Conservation (phyloP, 2,113 vertebrate species). For the Hippolais icterina region DNA sequence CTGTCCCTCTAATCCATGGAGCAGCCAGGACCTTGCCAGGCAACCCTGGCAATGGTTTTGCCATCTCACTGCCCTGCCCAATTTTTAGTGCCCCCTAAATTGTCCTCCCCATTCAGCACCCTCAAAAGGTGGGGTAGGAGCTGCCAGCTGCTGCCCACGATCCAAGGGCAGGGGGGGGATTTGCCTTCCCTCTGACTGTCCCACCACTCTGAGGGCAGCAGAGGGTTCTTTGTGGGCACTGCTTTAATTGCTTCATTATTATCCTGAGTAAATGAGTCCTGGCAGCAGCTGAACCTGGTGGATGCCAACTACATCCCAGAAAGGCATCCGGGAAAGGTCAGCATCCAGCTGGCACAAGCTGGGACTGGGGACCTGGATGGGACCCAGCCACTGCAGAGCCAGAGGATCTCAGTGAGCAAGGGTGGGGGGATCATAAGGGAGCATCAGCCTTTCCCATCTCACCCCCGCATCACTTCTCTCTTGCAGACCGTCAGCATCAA, state of each 20-base stretch:
- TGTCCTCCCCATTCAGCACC: neutral
- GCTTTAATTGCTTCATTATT: conserved; percentile 58
- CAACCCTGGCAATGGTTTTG: neutral
- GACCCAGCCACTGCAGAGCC: neutral
- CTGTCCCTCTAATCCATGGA: neutral
- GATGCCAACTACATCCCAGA: conserved; percentile 60
- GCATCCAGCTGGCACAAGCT: conserved; percentile 58
- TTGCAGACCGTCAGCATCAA: conserved; percentile 98
- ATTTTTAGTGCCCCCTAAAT: neutral
- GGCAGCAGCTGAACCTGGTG: conserved; percentile 56
- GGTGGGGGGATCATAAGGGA: fast-evolving
- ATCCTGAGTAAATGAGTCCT: conserved; percentile 52
- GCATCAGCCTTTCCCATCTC: neutral
- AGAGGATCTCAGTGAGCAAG: neutral
- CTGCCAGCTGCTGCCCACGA: fast-evolving
- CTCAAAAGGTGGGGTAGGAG: neutral
- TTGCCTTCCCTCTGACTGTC: neutral
- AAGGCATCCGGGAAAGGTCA: conserved; percentile 27
- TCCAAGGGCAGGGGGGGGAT: neutral
- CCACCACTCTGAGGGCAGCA: neutral
- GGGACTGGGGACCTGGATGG: neutral
- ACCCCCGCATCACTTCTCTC: conserved; percentile 20
- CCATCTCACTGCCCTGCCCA: neutral
- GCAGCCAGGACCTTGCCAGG: neutral
- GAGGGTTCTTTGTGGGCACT: conserved; percentile 32